A percentile compares a stretch with the other conserved stretches of the same genome.
These are phyloP conservation scores for Dolichopus griseipennis DNA, from an alignment of 2,888 invertebrate genomes.

Conservation along the genomic window DNA sequence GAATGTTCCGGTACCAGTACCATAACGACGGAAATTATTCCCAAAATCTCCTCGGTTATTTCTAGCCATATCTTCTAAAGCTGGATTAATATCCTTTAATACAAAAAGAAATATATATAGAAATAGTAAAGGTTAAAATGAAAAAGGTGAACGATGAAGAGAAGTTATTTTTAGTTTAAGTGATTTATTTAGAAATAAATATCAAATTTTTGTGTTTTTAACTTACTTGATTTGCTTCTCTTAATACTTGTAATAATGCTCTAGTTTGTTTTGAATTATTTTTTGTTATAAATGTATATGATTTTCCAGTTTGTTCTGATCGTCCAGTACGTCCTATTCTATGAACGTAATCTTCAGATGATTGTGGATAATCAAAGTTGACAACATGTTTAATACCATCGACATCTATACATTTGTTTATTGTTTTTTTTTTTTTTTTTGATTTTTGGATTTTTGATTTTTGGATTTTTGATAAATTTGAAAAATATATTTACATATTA, in stretches of 20 bases:
- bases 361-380: constrained; percentile 93
- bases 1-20: constrained; percentile 37
- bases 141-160: constrained; percentile 7
- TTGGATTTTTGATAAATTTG: neutral
- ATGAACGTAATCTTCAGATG: constrained; percentile 92
- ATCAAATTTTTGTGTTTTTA: neutral
- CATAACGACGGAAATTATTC: constrained; percentile 48
- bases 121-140: constrained; percentile 14
- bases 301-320: constrained; percentile 77
- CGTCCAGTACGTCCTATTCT: constrained; percentile 90
- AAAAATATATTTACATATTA: neutral
- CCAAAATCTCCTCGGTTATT: constrained; percentile 53
- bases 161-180: neutral
- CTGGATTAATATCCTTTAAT: constrained; percentile 78
- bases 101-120: constrained; percentile 28
- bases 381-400: constrained; percentile 94
- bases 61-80: constrained; percentile 69
- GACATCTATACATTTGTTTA: constrained; percentile 68
- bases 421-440: constrained; percentile 10
- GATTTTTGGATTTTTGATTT: too few relatives aligned
- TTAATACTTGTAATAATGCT: constrained; percentile 78
- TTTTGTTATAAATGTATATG: constrained; percentile 91
- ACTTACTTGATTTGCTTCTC: constrained; percentile 79
- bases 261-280: constrained; percentile 79
- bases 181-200: neutral